Conservation (phyloP, 2,797 vertebrate genomes). For the Oreochromis mossambicus region DNA sequence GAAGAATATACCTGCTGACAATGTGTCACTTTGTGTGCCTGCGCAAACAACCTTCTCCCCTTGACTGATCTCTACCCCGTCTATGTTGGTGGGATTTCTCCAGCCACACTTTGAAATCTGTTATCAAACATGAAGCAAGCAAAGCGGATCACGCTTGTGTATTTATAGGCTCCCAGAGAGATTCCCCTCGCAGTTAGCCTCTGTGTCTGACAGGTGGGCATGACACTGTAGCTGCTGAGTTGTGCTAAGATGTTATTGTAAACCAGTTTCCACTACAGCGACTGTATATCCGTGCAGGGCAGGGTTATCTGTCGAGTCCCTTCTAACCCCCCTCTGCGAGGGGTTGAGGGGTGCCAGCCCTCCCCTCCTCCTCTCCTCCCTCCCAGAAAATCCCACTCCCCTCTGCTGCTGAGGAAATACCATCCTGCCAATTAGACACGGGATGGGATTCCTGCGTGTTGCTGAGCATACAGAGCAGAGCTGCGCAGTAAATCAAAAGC, state of each 20-base stretch:
- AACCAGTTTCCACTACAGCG: constrained; percentile 10
- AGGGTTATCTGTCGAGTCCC: constrained; percentile 4
- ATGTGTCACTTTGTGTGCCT: background rate
- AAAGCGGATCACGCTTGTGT: constrained; percentile 1
- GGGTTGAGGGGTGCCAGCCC: constrained; percentile 10
- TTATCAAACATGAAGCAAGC: constrained; percentile 24
- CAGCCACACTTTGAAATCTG: background rate
- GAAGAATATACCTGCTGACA: background rate
- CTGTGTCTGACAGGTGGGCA: constrained; percentile 30
- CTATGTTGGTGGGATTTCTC: background rate
- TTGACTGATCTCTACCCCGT: background rate
- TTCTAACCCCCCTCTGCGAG: constrained; percentile 4
- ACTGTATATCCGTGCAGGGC: background rate
- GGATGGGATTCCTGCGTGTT: constrained; percentile 36
- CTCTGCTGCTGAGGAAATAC: constrained; percentile 62
- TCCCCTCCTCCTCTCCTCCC: background rate
- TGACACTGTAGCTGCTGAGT: constrained; percentile 12
- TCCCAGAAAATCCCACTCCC: constrained; percentile 10
- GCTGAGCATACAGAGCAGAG: background rate
- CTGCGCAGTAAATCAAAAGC: constrained; percentile 9
- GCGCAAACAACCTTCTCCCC: background rate
- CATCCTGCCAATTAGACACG: constrained; percentile 57
- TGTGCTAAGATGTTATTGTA: background rate
- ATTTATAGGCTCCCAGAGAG: constrained; percentile 40
- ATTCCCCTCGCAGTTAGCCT: constrained; percentile 3